Conservation (phyloP, 2,113 vertebrate genomes). For the Sardina pilchardus region DNA sequence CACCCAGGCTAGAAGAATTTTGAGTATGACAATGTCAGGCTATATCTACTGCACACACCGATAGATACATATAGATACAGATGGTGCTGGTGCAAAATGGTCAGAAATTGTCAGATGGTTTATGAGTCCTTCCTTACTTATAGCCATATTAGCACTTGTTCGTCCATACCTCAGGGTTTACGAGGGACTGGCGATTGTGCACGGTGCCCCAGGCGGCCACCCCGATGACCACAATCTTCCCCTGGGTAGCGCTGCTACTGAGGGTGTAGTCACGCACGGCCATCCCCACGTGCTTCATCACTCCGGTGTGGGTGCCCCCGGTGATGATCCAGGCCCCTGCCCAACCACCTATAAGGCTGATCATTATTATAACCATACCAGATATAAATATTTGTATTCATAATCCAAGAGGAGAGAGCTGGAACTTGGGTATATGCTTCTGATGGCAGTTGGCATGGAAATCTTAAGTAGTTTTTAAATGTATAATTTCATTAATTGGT, state of each 20-base stretch:
- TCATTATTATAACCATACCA: too few species aligned
- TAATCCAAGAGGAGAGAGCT: too few species aligned
- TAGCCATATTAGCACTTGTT: neutral
- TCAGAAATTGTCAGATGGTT: neutral
- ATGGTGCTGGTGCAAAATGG: neutral
- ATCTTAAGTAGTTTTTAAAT: too few species aligned
- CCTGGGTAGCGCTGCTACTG: slow-evolving; percentile 72
- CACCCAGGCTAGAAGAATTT: too few species aligned
- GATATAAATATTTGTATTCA: too few species aligned
- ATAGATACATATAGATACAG: too few species aligned
- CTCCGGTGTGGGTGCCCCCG: slow-evolving; percentile 86
- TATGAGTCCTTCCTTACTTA: slow-evolving; percentile 35
- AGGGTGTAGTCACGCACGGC: slow-evolving; percentile 83
- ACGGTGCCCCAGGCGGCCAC: slow-evolving; percentile 92
- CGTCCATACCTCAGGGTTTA: slow-evolving; percentile 54
- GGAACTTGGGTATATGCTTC: too few species aligned
- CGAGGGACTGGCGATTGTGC: slow-evolving; percentile 79
- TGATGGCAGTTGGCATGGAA: too few species aligned
- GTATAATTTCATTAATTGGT: too few species aligned
- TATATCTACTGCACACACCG: too few species aligned
- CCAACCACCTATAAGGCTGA: neutral
- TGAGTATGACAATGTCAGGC: too few species aligned
- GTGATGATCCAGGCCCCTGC: slow-evolving; percentile 97
- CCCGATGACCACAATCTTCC: slow-evolving; percentile 85
- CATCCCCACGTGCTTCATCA: slow-evolving; percentile 96